Base-by-base conservation (phyloP, 2,888 invertebrate genomes). In the Synergus itoensis region DNA sequence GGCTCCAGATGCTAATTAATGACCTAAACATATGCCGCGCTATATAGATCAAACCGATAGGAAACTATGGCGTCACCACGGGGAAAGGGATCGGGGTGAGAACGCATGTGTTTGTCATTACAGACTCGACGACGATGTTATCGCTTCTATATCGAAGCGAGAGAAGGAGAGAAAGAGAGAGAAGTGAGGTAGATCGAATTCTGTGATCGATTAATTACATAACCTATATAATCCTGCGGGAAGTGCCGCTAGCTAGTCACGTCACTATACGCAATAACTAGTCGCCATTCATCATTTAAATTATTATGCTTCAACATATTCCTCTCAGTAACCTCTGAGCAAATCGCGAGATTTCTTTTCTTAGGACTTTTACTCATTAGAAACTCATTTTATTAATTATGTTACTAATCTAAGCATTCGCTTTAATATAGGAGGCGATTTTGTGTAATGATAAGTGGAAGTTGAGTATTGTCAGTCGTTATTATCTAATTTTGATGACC, bases 1-100 rank as follows among this genome's bases (percentile, higher is more conserved):
- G 89, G 87, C 85, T 88, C 89, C 91, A 91, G 91, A 91, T 91
- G 92, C 88, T 88, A 89, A 92, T 92, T 91, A 89, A 92, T 89
- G 89, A 87, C 86, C 89, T 87, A 85, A 89, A 89, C 91, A 91
- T 90, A 88, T 90, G 91, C 88, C 86, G 88, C 81, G 85, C 81
- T 82, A 83, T 87, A 87, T 85, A 87, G 88, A 89, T 89, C 85
- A 83, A 84, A 77, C 85, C 86, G 88, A 87, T 87, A 88, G 84
- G 82, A 84, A 81, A 81, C 78, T 81, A 81, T 82, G 81, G 83
- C 83, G 86, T 85, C 80, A 81, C 79, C 81, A 43, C 64, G 84
- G 43, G 53, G 73, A 77, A 43, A 78, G 83, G 57, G 75, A 77
- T 78, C 82, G 81, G 84, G 83, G 83, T 79, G 85, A 81, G 84